These are phyloP conservation scores for Urechis unicinctus DNA, from an alignment of 2,888 invertebrate species.

Conservation along the genomic window DNA sequence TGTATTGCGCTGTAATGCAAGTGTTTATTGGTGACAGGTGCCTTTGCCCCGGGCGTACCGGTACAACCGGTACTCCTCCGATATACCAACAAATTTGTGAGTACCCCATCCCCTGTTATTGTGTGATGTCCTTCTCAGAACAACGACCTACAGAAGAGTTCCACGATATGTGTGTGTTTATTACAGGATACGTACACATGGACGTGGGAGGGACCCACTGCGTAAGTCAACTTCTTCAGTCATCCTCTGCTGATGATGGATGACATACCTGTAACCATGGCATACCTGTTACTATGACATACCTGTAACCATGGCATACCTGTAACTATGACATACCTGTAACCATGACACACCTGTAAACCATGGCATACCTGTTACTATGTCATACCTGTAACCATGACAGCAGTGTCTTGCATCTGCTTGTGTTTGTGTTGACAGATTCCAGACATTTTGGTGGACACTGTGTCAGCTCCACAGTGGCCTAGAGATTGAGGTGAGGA, in stretches of 20 bases:
- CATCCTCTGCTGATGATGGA: too few relatives aligned
- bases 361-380: too few relatives aligned
- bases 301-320: too few relatives aligned
- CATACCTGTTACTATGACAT: too few relatives aligned
- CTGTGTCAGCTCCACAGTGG: constrained; percentile 79
- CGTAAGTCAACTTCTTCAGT: constrained; percentile 61
- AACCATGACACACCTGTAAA: too few relatives aligned
- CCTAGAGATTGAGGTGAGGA: constrained; percentile 58
- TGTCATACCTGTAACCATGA: too few relatives aligned
- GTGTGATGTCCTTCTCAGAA: background rate
- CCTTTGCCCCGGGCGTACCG: constrained; percentile 91
- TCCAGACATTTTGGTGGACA: constrained; percentile 80
- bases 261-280: too few relatives aligned
- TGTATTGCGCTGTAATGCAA: background rate
- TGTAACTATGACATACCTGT: too few relatives aligned
- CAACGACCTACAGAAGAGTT: background rate
- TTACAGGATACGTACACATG: constrained; percentile 49
- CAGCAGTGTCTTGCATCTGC: background rate
- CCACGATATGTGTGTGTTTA: constrained; percentile 3
- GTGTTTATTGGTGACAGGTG: constrained; percentile 49
- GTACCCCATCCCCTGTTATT: too few relatives aligned
- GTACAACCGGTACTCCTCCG: constrained; percentile 89
- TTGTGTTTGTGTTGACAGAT: constrained; percentile 8
- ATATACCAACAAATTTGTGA: constrained; percentile 65
- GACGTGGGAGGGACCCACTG: constrained; percentile 69